Base-by-base conservation (phyloP, 92 coral and sea anemone species). In the Epizoanthus illoricatus region DNA sequence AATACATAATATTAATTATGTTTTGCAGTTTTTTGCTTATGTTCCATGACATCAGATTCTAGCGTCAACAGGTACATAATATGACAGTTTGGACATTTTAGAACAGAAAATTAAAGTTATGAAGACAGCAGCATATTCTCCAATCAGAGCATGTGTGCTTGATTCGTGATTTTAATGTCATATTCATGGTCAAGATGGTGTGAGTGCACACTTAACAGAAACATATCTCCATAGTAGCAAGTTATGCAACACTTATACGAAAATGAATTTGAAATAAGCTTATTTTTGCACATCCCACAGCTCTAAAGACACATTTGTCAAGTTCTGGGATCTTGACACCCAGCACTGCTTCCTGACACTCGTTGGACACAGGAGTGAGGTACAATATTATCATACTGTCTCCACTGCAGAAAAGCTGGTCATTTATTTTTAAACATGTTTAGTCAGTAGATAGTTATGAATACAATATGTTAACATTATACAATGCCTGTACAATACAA, bases 331-430 rank as follows among this genome's bases (percentile, higher is more conserved):
- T 79, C 90, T 96, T 36, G 99, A 96, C 78, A 93, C 98, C 7
- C 99, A 96, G 52, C 99, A 96, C 79, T 96, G 99, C 70, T 96
- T 96, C 89, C 90, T 93, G 70, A 96, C 99, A 3, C 87, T 96
- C 41, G 98, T 96, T 83, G 98, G 99, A 60, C 99, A 96, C 63
- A 84, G 99, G 62, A 96, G 98, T 83, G 99, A 96, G 98, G 99
- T 96, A 90, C 28, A 28, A 47, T 18, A 7, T 15, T 69, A 47
- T 67, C 21, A 7, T 15, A 33, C 33, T 36, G 12, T 24, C 71
- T 21, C 7, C 43, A 33, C 5, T 6, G 23, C 16, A 5, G 74
- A 52, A 28, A n/a, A 52, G 18, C 3, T 12, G 19, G 20, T 39
- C 20, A 5, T 1, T 16, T 15, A 71, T 71, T 5, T 23, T 40